These are phyloP conservation scores for Drosophila fungiperda DNA, from an alignment of 2,888 invertebrate species.

Conservation along the genomic window DNA sequence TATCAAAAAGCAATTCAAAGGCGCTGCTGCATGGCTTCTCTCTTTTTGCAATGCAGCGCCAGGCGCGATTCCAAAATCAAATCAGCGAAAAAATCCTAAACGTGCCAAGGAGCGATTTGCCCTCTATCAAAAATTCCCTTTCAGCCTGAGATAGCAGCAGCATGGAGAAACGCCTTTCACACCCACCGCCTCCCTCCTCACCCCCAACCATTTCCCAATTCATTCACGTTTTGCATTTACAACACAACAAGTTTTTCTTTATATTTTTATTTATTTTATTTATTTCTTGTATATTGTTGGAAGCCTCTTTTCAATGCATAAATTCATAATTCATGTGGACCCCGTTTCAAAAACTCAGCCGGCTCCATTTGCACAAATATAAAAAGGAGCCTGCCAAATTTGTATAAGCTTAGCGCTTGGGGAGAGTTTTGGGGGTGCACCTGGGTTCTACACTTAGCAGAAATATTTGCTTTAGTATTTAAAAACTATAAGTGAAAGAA, in stretches of 20 bases:
- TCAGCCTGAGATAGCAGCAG: constrained; percentile 51
- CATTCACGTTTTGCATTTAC: constrained; percentile 29
- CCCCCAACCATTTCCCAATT: constrained; percentile 13
- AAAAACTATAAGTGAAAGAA: not conserved
- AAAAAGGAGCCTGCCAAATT: constrained; percentile 32
- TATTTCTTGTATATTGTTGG: constrained; percentile 26
- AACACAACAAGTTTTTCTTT: constrained; percentile 35
- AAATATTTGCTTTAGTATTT: not conserved
- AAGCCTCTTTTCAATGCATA: constrained; percentile 73
- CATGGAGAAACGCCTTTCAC: constrained; percentile 1
- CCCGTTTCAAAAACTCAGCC: constrained; percentile 49
- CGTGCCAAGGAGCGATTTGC: constrained; percentile 60
- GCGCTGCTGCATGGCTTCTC: constrained; percentile 39
- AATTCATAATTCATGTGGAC: constrained; percentile 77
- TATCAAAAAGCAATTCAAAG: constrained; percentile 63
- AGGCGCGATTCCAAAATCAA: constrained; percentile 68
- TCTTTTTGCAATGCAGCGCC: constrained; percentile 57
- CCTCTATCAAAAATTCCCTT: constrained; percentile 73
- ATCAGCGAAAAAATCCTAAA: constrained; percentile 76
- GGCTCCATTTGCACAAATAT: constrained; percentile 46
- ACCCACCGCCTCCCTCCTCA: not conserved
- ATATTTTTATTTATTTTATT: constrained; percentile 24
- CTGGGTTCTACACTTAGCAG: not conserved
- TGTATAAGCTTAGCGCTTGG: not conserved
- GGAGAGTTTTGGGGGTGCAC: too few relatives aligned